Percentiles rank a stretch among this genome's conserved stretches.
Evolutionary conservation across 1,140 invertebrate species (phyloP).

Genomic region (Drosophila serrata): DNA sequence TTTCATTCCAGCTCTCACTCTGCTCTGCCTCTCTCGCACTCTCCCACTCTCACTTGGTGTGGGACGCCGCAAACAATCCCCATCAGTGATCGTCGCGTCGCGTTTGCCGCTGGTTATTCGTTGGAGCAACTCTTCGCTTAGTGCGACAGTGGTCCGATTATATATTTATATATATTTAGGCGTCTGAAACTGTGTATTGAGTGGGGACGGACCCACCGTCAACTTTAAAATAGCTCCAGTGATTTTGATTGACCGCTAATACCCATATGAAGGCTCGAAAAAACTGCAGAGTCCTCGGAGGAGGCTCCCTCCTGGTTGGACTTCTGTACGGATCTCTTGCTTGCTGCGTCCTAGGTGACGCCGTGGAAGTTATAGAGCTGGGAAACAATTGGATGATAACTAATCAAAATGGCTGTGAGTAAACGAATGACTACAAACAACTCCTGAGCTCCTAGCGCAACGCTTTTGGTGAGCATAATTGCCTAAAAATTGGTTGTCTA

Average conservation of each 20-base stretch:
- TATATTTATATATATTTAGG: conserved; percentile 11
- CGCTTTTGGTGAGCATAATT: neutral
- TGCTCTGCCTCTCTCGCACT: conserved; percentile 1
- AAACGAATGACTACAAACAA: neutral
- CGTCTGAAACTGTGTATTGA: conserved; percentile 24
- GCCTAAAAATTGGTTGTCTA: conserved; percentile 6
- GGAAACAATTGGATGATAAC: conserved; percentile 61
- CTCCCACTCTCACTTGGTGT: conserved; percentile 8
- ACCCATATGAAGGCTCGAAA: conserved; percentile 23
- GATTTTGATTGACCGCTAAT: conserved; percentile 16
- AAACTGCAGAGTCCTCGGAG: neutral
- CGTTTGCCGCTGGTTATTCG: conserved; percentile 33
- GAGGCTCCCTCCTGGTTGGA: conserved; percentile 22
- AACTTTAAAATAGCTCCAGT: conserved; percentile 28
- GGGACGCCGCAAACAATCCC: conserved; percentile 13
- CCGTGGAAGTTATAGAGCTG: conserved; percentile 68
- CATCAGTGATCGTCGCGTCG: conserved; percentile 21
- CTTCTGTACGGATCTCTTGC: conserved; percentile 33
- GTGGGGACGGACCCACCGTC: conserved; percentile 2
- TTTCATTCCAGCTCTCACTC: neutral
- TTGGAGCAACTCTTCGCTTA: conserved; percentile 6
- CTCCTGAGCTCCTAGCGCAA: neutral
- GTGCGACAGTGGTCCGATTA: neutral
- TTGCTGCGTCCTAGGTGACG: conserved; percentile 40
- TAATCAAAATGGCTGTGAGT: conserved; percentile 79